These are phyloP conservation scores for Clivina fossor DNA, from an alignment of 2,888 invertebrate genomes.

Conservation along the genomic window DNA sequence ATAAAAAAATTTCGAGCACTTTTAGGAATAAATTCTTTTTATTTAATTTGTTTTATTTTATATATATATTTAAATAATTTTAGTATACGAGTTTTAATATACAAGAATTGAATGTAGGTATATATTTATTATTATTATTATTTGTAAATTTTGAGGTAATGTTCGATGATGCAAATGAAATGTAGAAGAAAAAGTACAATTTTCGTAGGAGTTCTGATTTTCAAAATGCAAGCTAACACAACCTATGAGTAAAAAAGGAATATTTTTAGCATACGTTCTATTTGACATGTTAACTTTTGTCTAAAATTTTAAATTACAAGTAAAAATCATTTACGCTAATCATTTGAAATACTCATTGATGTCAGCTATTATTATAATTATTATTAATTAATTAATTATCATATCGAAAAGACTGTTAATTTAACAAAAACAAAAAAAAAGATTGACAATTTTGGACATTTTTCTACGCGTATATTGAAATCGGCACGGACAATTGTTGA, in stretches of 20 bases:
- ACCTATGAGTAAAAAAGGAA: conserved; percentile 29
- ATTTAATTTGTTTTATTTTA: too few species aligned
- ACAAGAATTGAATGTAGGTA: too few species aligned
- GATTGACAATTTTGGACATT: conserved; percentile 25
- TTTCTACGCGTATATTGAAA: conserved; percentile 32
- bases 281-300: conserved; percentile 35
- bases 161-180: too few species aligned
- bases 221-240: conserved; percentile 29
- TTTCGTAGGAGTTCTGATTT: conserved; percentile 29
- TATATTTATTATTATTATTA: too few species aligned
- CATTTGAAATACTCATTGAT: conserved; percentile 30
- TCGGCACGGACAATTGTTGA: conserved; percentile 34
- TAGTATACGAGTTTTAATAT: too few species aligned
- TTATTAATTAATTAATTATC: conserved; percentile 23
- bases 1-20: too few species aligned
- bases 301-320: conserved; percentile 26
- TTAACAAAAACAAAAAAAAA: conserved; percentile 28
- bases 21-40: too few species aligned
- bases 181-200: too few species aligned
- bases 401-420: conserved; percentile 34
- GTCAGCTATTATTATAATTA: conserved; percentile 22
- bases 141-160: too few species aligned
- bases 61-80: too few species aligned
- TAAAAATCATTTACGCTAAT: conserved; percentile 28
- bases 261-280: conserved; percentile 31